Evolutionary conservation across 2,113 vertebrate species (phyloP).

Genomic region (Phasianus colchicus): DNA sequence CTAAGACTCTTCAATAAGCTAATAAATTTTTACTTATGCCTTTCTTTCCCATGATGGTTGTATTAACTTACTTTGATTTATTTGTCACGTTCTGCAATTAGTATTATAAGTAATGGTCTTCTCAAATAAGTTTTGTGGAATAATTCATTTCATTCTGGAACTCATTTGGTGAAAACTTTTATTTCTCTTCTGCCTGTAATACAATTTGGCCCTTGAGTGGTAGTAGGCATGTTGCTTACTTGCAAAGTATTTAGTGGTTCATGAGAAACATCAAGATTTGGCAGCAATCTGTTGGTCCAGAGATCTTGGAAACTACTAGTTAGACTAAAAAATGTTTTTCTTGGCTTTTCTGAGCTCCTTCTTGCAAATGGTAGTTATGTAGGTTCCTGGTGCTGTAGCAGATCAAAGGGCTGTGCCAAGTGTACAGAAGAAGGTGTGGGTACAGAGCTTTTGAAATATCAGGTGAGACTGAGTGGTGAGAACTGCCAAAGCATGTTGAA

Average conservation of each 20-base stretch:
- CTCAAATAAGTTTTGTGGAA: neutral
- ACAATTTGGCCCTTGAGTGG: neutral
- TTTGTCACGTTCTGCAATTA: neutral
- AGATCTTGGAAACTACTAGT: neutral
- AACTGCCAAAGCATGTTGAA: neutral
- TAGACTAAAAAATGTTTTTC: neutral
- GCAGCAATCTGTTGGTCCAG: neutral
- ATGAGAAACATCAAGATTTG: neutral
- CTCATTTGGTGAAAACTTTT: neutral
- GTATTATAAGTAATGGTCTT: neutral
- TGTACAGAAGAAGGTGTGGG: conserved; percentile 7
- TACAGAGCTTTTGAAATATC: conserved; percentile 31
- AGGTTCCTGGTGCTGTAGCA: conserved; percentile 12
- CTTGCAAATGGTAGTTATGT: neutral
- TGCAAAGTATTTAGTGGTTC: neutral
- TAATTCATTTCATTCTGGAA: neutral
- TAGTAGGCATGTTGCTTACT: neutral
- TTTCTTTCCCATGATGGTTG: neutral
- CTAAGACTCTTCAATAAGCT: neutral
- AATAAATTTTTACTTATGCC: neutral
- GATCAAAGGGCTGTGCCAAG: conserved; percentile 37
- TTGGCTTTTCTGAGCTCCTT: neutral
- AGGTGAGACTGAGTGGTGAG: conserved; percentile 13
- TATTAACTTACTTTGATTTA: neutral
- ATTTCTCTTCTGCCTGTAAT: neutral